Evolutionary conservation across 2,888 invertebrate genomes (phyloP).

Genomic region (Dasysyrphus albostriatus): DNA sequence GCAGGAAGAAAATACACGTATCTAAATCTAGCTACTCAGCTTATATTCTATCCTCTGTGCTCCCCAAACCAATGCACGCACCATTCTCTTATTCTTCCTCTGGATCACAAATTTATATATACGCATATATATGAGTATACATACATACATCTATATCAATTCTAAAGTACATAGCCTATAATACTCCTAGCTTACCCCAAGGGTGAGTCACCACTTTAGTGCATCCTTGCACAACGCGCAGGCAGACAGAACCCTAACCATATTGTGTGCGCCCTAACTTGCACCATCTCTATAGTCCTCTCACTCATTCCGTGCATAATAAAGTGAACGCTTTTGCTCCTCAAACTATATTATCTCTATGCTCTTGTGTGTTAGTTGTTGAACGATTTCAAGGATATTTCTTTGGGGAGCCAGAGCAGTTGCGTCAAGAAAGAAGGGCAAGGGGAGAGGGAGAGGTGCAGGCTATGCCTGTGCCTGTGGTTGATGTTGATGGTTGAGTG

Average conservation of each 20-base stretch:
- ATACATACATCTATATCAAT: constrained; percentile 10
- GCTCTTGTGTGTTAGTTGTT: constrained; percentile 42
- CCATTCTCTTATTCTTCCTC: constrained; percentile 18
- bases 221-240: constrained; percentile 74
- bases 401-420: constrained; percentile 5
- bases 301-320: constrained; percentile 56
- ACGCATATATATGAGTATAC: background rate
- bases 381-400: constrained; percentile 64
- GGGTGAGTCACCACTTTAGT: constrained; percentile 71
- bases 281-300: constrained; percentile 53
- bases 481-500: background rate
- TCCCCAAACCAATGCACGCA: constrained; percentile 47
- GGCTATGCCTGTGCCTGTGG: background rate
- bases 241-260: constrained; percentile 71
- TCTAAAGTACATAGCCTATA: constrained; percentile 17
- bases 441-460: background rate
- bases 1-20: constrained; percentile 23
- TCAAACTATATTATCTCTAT: constrained; percentile 25
- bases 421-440: constrained; percentile 5
- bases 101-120: background rate
- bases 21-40: background rate
- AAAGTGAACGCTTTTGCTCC: constrained; percentile 35
- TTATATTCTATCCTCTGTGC: background rate
- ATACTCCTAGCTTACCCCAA: constrained; percentile 65
- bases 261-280: constrained; percentile 55